Evolutionary conservation across 2,888 invertebrate species (phyloP), one percentile per base, ranked within the genome.

Genomic region (Lepas anatifera): DNA sequence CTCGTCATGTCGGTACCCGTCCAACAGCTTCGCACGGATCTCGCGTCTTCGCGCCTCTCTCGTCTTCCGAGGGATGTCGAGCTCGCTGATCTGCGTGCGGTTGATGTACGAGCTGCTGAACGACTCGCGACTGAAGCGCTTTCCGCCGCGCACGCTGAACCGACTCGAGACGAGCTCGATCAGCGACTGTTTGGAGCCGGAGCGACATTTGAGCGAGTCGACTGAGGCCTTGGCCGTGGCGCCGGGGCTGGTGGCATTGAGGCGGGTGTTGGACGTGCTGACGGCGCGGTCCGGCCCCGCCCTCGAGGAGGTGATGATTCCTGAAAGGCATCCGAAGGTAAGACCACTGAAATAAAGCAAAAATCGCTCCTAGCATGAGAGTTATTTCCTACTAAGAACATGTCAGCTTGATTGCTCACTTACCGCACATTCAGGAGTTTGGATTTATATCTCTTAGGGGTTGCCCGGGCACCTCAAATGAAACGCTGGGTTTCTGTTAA

Each of bases 81-180:
- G 84, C 80, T 90, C 89, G 80, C 88, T 89, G 77, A 87, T 87
- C 74, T 83, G 75, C 79, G 80, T 80, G 76, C 86, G 84, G 80
- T 87, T 87, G 76, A 85, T 84, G 80, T 86, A 86, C 77, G 86
- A 86, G 75, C 86, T 84, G 76, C 87, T 85, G 79, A 89, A 84
- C 77, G 90, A 89, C 79, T 89, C 89, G 76, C 89, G 85, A 76
- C 88, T 89, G 78, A 86, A 83, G 76, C 78, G 74, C 73, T 78
- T 78, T 71, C 76, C 74, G 70, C 79, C 77, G 71, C 77, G 77
- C 37, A 79, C 78, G 77, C 89, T 88, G 84, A 89, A 86, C 81
- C 89, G 89, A 81, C 88, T 89, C 80, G 89, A 88, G 81, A 90
- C 88, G 80, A 92, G 81, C 80, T 87, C 86, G 76, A 87, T 80